Conservation (phyloP, 2,797 vertebrate genomes). For the Moxostoma hubbsi region DNA sequence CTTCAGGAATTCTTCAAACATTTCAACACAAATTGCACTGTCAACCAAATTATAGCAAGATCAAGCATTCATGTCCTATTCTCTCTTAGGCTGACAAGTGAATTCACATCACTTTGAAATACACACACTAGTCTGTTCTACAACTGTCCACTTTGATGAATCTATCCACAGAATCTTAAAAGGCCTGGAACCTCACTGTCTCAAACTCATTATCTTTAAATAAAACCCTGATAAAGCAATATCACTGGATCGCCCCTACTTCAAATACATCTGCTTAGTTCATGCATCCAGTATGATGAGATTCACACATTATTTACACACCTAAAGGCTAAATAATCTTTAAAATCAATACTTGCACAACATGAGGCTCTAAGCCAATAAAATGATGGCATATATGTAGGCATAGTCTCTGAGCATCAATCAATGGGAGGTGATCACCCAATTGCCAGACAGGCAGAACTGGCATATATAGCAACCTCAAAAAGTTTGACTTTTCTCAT, state of each 20-base stretch:
- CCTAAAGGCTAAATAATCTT: conserved; percentile 19
- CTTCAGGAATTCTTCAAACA: too few relatives aligned
- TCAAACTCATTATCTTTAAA: background rate
- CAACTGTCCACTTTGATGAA: background rate
- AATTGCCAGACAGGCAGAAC: conserved; percentile 7
- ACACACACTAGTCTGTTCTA: background rate
- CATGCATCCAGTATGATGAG: background rate
- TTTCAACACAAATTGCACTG: too few relatives aligned
- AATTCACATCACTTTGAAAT: background rate
- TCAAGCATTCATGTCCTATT: too few relatives aligned
- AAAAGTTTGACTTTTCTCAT: background rate
- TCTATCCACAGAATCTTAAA: background rate
- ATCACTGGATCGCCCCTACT: background rate
- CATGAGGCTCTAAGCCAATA: background rate
- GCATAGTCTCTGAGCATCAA: conserved; percentile 1
- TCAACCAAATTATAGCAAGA: too few relatives aligned
- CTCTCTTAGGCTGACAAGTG: too few relatives aligned
- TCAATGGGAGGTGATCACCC: conserved; percentile 15
- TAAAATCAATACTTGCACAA: conserved; percentile 8
- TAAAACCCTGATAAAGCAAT: background rate
- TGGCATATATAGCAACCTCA: conserved; percentile 1
- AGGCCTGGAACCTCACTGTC: background rate
- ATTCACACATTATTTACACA: conserved; percentile 12
- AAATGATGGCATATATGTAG: background rate
- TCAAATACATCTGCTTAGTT: background rate